A percentile compares a stretch with the other conserved stretches of the same genome.
Conservation (phyloP, 2,888 invertebrate species). For the Lobophora halterata region DNA sequence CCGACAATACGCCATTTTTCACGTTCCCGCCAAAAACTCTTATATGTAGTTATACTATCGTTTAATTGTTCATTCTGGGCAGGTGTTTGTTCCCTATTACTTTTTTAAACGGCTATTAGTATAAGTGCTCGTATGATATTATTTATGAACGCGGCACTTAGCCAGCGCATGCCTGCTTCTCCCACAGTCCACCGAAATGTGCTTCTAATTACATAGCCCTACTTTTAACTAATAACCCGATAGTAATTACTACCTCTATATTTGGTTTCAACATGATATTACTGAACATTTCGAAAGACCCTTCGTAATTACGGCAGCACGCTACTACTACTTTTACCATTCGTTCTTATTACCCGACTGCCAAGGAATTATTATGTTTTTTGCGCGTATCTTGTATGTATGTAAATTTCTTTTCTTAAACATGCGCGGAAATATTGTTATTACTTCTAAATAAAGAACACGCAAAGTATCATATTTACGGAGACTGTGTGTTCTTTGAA, state of each 20-base stretch:
- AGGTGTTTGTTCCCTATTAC: slow-evolving; percentile 44
- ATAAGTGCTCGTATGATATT: slow-evolving; percentile 49
- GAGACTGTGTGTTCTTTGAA: no score
- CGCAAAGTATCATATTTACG: no score
- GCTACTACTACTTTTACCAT: slow-evolving; percentile 2
- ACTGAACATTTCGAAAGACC: slow-evolving; percentile 18
- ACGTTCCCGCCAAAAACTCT: no score
- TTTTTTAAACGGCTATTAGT: slow-evolving; percentile 43
- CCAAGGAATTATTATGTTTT: no score
- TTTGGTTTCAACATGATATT: slow-evolving; percentile 42
- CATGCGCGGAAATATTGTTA: no score
- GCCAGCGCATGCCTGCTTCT: no score
- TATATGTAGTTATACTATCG: slow-evolving; percentile 8
- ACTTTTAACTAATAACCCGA: slow-evolving; percentile 61
- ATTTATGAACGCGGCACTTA: slow-evolving; percentile 58
- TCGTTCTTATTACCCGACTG: no score
- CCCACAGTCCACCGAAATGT: slow-evolving; percentile 50
- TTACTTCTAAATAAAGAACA: no score
- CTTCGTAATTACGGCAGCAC: slow-evolving; percentile 14
- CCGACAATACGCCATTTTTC: no score
- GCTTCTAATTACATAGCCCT: slow-evolving; percentile 65
- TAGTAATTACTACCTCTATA: slow-evolving; percentile 56
- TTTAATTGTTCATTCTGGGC: slow-evolving; percentile 28
- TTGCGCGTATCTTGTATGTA: no score
- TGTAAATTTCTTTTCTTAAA: no score